phyloP scores from a whole-genome alignment of 2,797 vertebrate species.

The Urosaurus nigricauda region DNA sequence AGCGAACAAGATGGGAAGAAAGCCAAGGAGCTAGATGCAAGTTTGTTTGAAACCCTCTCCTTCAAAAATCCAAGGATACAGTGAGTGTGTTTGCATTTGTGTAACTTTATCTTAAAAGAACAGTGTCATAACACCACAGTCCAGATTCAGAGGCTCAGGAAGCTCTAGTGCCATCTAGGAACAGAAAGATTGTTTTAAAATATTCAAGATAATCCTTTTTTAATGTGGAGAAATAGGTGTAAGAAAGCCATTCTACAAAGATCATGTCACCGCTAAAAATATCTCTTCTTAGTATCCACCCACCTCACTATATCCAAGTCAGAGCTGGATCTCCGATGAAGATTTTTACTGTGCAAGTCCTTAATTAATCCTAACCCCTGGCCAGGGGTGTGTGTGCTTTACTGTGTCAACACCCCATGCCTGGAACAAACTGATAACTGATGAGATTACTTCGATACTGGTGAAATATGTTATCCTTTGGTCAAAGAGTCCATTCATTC shows the following conservation, averaged over 20 bases:
- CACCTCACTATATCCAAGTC: neutral
- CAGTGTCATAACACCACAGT: too few relatives aligned
- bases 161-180: too few relatives aligned
- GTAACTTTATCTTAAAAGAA: too few relatives aligned
- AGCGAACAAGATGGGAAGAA: slow-evolving; percentile 40
- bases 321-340: neutral
- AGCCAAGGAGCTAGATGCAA: neutral
- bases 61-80: slow-evolving; percentile 15
- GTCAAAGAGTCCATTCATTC: too few relatives aligned
- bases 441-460: neutral
- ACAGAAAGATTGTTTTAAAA: too few relatives aligned
- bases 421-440: neutral
- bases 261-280: neutral
- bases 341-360: neutral
- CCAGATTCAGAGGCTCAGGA: too few relatives aligned
- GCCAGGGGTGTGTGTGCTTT: too few relatives aligned
- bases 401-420: neutral
- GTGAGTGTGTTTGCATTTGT: neutral
- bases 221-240: neutral
- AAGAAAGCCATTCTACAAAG: neutral
- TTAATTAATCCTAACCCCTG: neutral
- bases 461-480: neutral
- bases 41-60: neutral
- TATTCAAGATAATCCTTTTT: too few relatives aligned
- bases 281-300: neutral